Conservation (phyloP, 92 coral and sea anemone species). For the Parazoanthus swiftii region DNA sequence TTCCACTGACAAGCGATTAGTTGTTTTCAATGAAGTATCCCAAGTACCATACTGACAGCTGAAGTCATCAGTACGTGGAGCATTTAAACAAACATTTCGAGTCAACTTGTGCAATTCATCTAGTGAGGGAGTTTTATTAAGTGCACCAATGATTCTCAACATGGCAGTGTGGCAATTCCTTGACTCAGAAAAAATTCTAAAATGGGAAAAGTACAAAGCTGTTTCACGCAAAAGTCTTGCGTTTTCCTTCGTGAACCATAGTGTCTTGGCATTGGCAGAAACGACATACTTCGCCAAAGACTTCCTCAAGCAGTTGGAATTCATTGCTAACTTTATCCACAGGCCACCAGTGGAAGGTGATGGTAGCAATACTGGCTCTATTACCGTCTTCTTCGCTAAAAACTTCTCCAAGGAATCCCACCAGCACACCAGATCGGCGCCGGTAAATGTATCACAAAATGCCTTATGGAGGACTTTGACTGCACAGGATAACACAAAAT, state of each 20-base stretch:
- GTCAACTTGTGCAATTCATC: too few species aligned
- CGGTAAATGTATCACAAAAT: constrained; percentile 26
- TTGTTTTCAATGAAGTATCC: too few species aligned
- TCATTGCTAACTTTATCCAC: constrained; percentile 18
- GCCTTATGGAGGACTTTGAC: constrained; percentile 26
- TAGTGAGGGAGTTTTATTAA: too few species aligned
- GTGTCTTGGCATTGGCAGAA: not conserved
- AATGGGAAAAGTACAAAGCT: constrained; percentile 16
- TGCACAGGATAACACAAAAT: constrained; percentile 26
- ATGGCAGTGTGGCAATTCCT: not conserved
- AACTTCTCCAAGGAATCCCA: not conserved
- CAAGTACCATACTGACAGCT: too few species aligned
- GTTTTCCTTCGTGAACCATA: constrained; percentile 16
- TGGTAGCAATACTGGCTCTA: not conserved
- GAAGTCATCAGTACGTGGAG: too few species aligned
- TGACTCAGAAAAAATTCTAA: not conserved
- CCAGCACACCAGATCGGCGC: constrained; percentile 23
- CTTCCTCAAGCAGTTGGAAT: not conserved
- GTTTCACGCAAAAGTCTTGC: constrained; percentile 28
- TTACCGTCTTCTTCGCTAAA: not conserved
- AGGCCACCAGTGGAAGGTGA: not conserved
- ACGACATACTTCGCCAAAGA: not conserved
- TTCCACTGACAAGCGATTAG: not conserved
- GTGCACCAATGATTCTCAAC: too few species aligned
- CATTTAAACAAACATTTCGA: too few species aligned